Evolutionary conservation across 2,888 invertebrate species (phyloP).

Genomic region (Pollenia amentaria): DNA sequence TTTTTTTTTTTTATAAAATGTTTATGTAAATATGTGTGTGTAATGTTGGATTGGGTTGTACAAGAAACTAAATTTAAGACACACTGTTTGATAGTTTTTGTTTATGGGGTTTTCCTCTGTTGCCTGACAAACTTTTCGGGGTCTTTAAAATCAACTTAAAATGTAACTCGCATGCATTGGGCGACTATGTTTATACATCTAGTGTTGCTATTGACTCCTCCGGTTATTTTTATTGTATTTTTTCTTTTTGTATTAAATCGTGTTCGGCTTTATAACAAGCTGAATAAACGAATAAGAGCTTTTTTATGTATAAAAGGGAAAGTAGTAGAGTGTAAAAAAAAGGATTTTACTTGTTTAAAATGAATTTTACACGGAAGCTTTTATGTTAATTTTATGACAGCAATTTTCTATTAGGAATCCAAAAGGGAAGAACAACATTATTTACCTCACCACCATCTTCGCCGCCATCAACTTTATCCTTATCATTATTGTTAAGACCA

Average conservation of each 20-base stretch:
- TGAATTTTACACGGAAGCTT: conserved; percentile 70
- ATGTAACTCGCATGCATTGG: not conserved
- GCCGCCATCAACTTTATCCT: not conserved
- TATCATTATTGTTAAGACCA: conserved; percentile 36
- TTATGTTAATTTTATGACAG: conserved; percentile 74
- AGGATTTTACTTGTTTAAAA: conserved; percentile 66
- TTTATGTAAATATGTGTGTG: not conserved
- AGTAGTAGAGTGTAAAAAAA: conserved; percentile 38
- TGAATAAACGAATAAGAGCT: not conserved
- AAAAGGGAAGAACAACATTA: conserved; percentile 15
- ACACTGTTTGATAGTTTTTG: conserved; percentile 66
- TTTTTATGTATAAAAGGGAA: not conserved
- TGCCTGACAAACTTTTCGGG: not conserved
- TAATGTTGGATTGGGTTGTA: not conserved
- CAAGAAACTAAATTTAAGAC: not conserved
- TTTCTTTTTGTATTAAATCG: conserved; percentile 30
- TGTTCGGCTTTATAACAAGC: not conserved
- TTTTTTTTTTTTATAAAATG: not conserved
- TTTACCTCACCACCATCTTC: not conserved
- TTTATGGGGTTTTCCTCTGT: conserved; percentile 54
- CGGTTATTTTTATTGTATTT: conserved; percentile 47
- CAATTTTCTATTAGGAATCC: conserved; percentile 46
- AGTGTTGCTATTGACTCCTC: conserved; percentile 49
- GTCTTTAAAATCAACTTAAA: not conserved
- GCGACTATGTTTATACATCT: not conserved